Conservation (phyloP, 2,113 vertebrate genomes). For the Cephalopterus ornatus region DNA sequence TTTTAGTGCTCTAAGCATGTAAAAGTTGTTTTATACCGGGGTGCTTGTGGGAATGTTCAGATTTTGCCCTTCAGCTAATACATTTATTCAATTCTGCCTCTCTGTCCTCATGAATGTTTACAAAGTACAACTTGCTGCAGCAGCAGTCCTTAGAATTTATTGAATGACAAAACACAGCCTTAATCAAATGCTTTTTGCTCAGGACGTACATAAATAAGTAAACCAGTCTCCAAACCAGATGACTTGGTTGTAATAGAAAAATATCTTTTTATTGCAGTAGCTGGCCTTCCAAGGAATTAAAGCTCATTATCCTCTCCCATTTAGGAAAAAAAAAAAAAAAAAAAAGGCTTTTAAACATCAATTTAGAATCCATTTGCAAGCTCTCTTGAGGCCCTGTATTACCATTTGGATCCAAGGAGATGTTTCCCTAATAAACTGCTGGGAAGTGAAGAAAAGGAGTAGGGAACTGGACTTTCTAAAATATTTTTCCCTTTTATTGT, state of each 20-base stretch:
- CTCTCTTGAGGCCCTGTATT: slow-evolving; percentile 47
- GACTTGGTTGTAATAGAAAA: slow-evolving; percentile 61
- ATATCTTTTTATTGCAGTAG: slow-evolving; percentile 61
- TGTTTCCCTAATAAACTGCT: slow-evolving; percentile 45
- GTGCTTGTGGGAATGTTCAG: neutral
- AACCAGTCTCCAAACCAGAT: neutral
- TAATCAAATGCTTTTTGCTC: slow-evolving; percentile 7
- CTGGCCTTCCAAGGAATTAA: slow-evolving; percentile 73
- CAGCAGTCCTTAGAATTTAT: neutral
- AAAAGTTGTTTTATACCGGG: neutral
- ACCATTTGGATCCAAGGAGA: slow-evolving; percentile 34
- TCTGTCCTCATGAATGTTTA: neutral
- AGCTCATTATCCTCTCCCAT: slow-evolving; percentile 65
- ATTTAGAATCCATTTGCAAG: slow-evolving; percentile 72
- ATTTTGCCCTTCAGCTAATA: neutral
- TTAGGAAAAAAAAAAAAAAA: neutral
- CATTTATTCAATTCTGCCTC: neutral
- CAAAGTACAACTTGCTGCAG: neutral
- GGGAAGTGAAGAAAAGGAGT: neutral
- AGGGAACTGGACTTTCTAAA: neutral
- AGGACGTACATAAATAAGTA: neutral
- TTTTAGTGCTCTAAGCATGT: neutral
- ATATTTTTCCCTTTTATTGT: neutral
- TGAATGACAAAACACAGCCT: neutral
- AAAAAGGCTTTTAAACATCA: slow-evolving; percentile 68